Evolutionary conservation across 2,797 vertebrate species (phyloP), one percentile per base, ranked within the genome.

Genomic region (Mareca penelope): DNA sequence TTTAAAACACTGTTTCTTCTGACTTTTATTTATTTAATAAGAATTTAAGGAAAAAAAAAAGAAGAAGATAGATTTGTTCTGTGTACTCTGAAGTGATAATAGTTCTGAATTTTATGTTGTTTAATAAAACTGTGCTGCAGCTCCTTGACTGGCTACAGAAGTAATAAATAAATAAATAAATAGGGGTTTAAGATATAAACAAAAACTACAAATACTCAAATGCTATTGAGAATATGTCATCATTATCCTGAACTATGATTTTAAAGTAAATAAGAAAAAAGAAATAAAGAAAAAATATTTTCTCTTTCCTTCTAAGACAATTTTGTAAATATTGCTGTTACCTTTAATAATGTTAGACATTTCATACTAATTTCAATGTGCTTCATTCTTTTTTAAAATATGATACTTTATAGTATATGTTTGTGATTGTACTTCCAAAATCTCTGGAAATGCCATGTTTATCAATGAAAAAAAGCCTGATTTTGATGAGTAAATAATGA

Each of bases 51-150:
- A 89, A 50, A 69, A 3, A 5, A 75, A 89, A 69, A 3, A 5
- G 69, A 89, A 65, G 55, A 68, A 3, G 5, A 78, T n/a, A 39
- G 15, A 15, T 44, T 70, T 85, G 11, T 39, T 80, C 64, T 77
- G 33, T 70, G 37, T 63, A 63, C 29, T 79, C 68, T 85, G 81
- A 93, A 90, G 89, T 85, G 33, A 16, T 75, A 91, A 85, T 92
- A 64, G 8, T n/a, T 85, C 64, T 83, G 68, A 87, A 85, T 73
- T 80, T 86, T 90, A 56, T 15, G 9, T 70, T 82, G n/a, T 80
- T 88, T 75, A 75, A 75, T n/a, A 64, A 71, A 80, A 53, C 14
- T 48, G 22, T 71, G 16, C 11, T 70, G 33, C 26, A 64, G 5
- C 64, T 90, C 31, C 28, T 76, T 79, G 15, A 22, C 59, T 65